Evolutionary conservation across 2,797 vertebrate genomes (phyloP), one percentile per base, ranked within the genome.

Genomic region (Parotocinclus haroldoi): DNA sequence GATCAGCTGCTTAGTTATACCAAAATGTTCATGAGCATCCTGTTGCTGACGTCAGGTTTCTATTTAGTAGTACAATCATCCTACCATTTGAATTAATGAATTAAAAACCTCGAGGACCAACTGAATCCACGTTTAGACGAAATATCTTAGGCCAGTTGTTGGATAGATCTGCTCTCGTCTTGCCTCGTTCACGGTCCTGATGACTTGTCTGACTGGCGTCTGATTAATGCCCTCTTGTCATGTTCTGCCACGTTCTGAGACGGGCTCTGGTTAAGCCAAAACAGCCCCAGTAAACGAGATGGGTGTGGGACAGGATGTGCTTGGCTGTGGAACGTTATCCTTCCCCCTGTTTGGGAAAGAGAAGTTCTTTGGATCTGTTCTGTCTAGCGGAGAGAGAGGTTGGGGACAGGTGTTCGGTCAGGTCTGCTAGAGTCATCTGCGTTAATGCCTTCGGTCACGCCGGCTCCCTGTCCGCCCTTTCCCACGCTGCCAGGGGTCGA

Each of bases 401-500:
- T 58, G 68, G 67, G 71, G 79, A 81, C 82, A 83, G 82, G 82
- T 82, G 80, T 70, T 73, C 63, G 11, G 50, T 19, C 64, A 75
- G 68, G 71, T 80, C 80, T 84, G 79, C 64, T 84, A 84, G 69
- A 81, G 65, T 80, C 77, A 82, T 84, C 78, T 81, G 71, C 55
- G 64, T 71, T 84, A 84, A 83, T 80, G 75, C 65, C 36, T 59
- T 66, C 58, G 74, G 79, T 82, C 78, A 82, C 80, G 79, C 78
- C 61, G 46, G 64, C 68, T 79, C 75, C 65, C 59, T 53, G 17
- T 38, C 57, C 59, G 50, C 59, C 56, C 72, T 79, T 82, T 84
- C 82, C 82, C 79, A 81, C 82, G 81, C 70, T 79, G 71, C 63
- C 50, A 1, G 49, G 60, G 82, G 79, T 82, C 80, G 80, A 62